Evolutionary conservation across 2,113 vertebrate genomes (phyloP), one percentile per base, ranked within the genome.

Genomic region (Ptilonorhynchus violaceus): DNA sequence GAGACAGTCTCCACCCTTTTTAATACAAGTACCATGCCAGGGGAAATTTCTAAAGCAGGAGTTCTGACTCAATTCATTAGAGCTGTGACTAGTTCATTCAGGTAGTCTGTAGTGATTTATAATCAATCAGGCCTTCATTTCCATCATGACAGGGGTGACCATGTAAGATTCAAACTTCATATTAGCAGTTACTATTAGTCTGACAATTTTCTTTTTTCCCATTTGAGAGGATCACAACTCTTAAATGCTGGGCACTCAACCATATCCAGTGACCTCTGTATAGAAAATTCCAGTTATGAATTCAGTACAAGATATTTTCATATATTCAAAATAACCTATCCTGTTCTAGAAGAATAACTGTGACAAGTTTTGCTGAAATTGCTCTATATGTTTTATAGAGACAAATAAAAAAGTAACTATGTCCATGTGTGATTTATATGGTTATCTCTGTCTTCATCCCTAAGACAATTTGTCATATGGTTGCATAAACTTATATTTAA

Each of bases 311-410:
- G 7, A 23, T 37, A 47, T 47, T 89, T 66, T 79, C 58, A 2
- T 41, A 39, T 60, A 83, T 84, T 88, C 53, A 66, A 92, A 93
- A 93, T 63, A 79, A 81, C 25, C 7, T 58, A 37, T 59, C 79
- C 55, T 49, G n/a, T 88, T 91, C 28, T 86, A 73, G 39, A 50
- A 94, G 66, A 96, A 85, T 72, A 75, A 63, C 22, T 81, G 53
- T 63, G 69, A 88, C 50, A 95, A 90, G 44, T 94, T 95, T 96
- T 94, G 47, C 56, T 15, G 49, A 52, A 91, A 70, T 89, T 93
- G 56, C 18, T 84, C 11, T 37, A 23, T 42, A n/a, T 60, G 13
- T 85, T 93, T 97, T 95, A 96, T 58, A 67, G 50, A 92, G n/a
- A 67, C 67, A 92, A 92, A 89, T 79, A 64, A 84, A 92, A 94